phyloP scores from a whole-genome alignment of 2,888 invertebrate genomes.

The Serripes groenlandicus region DNA sequence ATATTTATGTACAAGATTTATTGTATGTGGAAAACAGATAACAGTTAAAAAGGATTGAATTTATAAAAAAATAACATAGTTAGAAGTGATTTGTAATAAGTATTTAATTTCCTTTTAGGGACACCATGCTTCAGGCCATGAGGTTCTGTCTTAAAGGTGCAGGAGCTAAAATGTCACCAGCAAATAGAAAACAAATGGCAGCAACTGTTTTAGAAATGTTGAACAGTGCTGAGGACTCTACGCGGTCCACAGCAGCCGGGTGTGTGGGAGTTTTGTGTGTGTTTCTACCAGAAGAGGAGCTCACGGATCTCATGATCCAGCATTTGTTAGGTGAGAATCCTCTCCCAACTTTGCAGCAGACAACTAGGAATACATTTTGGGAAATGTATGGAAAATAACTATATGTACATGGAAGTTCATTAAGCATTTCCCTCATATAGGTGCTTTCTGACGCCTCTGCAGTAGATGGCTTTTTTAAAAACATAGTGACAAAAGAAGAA shows the following conservation, averaged over 20 bases:
- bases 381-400: not conserved
- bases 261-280: constrained; percentile 94
- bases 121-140: constrained; percentile 97
- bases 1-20: too few relatives aligned
- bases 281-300: constrained; percentile 91
- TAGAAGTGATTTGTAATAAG: too few relatives aligned
- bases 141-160: constrained; percentile 94
- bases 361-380: constrained; percentile 69
- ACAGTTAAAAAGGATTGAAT: too few relatives aligned
- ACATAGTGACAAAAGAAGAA: too few relatives aligned
- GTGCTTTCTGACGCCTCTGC: not conserved
- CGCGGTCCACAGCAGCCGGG: constrained; percentile 94
- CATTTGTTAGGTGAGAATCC: constrained; percentile 90
- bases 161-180: constrained; percentile 95
- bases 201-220: constrained; percentile 89
- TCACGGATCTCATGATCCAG: constrained; percentile 91
- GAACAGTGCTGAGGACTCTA: constrained; percentile 91
- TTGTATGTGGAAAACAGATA: too few relatives aligned
- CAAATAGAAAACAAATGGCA: constrained; percentile 90
- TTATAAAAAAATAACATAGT: too few relatives aligned
- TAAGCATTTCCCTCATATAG: not conserved
- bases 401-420: not conserved
- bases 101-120: constrained; percentile 88
- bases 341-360: not conserved
- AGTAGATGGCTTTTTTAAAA: not conserved